Percentiles rank a stretch among this genome's conserved stretches.
Conservation (phyloP, 1,140 invertebrate species). For the Apis florea region DNA sequence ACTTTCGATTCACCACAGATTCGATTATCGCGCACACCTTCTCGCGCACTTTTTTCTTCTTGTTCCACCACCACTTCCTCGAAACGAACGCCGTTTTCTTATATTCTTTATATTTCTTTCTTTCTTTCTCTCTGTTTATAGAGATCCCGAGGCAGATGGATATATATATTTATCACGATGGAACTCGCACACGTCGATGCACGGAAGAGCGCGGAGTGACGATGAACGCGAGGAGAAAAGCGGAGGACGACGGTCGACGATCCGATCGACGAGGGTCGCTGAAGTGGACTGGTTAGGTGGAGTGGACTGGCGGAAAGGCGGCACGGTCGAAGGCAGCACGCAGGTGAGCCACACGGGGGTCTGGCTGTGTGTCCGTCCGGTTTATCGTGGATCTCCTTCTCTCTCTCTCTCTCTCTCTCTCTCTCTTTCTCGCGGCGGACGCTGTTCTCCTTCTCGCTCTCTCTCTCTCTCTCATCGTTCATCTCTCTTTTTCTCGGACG, state of each 20-base stretch:
- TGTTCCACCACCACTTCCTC: too few relatives aligned
- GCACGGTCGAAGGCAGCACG: conserved; percentile 68
- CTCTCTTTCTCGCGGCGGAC: not conserved
- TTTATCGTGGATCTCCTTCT: not conserved
- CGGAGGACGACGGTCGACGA: conserved; percentile 51
- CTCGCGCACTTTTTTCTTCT: too few relatives aligned
- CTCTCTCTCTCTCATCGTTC: conserved; percentile 21
- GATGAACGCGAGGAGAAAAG: conserved; percentile 13
- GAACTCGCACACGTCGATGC: conserved; percentile 3
- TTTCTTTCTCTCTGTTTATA: not conserved
- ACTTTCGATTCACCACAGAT: too few relatives aligned
- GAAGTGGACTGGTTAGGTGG: conserved; percentile 69
- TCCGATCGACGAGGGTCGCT: conserved; percentile 65
- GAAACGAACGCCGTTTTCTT: too few relatives aligned
- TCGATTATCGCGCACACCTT: too few relatives aligned
- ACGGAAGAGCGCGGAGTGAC: too few relatives aligned
- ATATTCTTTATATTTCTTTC: too few relatives aligned
- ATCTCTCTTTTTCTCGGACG: too few relatives aligned
- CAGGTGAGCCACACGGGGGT: conserved; percentile 72
- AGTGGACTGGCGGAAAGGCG: conserved; percentile 59
- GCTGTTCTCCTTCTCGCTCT: not conserved
- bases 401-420: conserved; percentile 1
- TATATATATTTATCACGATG: not conserved
- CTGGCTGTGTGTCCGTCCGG: conserved; percentile 62
- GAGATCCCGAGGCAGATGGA: conserved; percentile 40